Base-by-base conservation (phyloP, 2,888 invertebrate species). In the Labia minor region DNA sequence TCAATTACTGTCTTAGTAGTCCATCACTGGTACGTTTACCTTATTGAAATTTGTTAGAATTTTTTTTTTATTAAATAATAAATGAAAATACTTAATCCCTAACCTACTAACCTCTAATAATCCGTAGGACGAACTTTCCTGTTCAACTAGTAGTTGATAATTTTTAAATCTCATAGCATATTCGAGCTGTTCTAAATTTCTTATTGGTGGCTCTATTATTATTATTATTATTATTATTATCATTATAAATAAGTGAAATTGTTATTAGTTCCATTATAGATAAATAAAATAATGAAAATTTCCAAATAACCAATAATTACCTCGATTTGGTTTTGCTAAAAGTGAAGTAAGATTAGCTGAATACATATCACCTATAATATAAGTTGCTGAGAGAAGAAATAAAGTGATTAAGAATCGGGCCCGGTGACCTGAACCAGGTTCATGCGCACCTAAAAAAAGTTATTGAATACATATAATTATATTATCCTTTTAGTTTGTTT, bases 311-410 rank as follows among this genome's bases (percentile, higher is more conserved):
- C n/a, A n/a, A n/a, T n/a, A 63, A 49, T 66, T 73, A 80, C 81
- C 81, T 72, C 85, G 81, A 0, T 87, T 86, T 1, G 89, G 89
- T 65, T 85, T 80, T 0, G 89, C 89, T 67, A 89, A 80, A 20
- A 89, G 78, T 1, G 89, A 89, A 10, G 89, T 89, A 69, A 89
- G 76, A 76, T 88, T 89, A 0, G 89, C 89, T 0, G 89, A 88
- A 75, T 89, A 89, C 81, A 89, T 86, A 75, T 89, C 89, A 0
- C 86, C 87, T 64, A 89, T 84, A 2, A 89, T 88, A 74, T 89
- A 89, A 0, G 89, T 89, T 1, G 87, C 86, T 21, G 86, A 85
- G n/a, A 89, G 80, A 65, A 87, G 87, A 63, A 89, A 81, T 1
- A 89, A 77, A 21, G 87, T 84, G 14, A 85, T 82, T n/a, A 89